These are phyloP conservation scores for Cyrtorhinus lividipennis DNA, from an alignment of 1,140 invertebrate genomes.

Conservation along the genomic window DNA sequence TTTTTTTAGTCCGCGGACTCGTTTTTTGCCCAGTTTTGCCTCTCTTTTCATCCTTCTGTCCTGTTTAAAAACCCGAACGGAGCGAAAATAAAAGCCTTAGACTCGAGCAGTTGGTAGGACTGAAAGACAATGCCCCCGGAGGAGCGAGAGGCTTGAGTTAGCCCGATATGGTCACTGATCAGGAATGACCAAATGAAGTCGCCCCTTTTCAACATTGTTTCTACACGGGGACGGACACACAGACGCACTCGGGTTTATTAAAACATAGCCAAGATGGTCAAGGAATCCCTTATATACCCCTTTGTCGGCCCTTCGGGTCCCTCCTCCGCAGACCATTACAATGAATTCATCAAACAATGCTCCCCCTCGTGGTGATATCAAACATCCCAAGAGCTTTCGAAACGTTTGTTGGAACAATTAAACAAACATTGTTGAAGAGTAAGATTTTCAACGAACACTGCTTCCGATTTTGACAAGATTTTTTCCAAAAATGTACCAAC, in stretches of 20 bases:
- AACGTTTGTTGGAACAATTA: no score
- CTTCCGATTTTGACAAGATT: no score
- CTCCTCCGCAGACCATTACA: no score
- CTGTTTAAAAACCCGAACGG: not conserved
- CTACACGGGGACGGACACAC: not conserved
- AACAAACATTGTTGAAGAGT: no score
- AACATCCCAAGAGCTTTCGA: no score
- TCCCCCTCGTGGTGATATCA: no score
- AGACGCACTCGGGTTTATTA: constrained; percentile 2
- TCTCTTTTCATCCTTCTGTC: not conserved
- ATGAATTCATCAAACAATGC: no score
- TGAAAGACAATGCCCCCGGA: constrained; percentile 11
- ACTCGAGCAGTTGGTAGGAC: not conserved
- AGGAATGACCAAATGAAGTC: constrained; percentile 16
- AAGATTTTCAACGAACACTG: no score
- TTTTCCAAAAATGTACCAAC: no score
- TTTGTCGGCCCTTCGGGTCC: not conserved
- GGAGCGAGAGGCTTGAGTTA: not conserved
- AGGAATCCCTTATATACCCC: not conserved
- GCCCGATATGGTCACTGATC: constrained; percentile 7
- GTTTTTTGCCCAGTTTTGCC: not conserved
- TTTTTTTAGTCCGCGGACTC: not conserved
- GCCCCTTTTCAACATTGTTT: constrained; percentile 13
- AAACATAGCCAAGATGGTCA: not conserved
- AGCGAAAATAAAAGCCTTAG: not conserved